phyloP scores from a whole-genome alignment of 2,113 vertebrate species.

The Sinocyclocheilus grahami region DNA sequence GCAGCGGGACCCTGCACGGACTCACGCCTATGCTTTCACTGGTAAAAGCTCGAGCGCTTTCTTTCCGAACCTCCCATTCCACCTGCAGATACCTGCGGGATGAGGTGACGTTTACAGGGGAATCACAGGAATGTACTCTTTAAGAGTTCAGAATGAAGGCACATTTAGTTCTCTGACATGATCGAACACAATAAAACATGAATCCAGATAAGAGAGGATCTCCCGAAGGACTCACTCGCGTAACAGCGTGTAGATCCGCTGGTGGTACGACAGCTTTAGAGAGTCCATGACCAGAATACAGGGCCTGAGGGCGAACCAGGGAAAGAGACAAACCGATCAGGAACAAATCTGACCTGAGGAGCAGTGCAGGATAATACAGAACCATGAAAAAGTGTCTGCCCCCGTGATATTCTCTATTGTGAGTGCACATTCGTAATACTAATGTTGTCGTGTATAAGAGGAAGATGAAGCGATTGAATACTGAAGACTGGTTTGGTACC shows the following conservation, averaged over 20 bases:
- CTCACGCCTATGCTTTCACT: constrained; percentile 75
- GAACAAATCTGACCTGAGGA: no score
- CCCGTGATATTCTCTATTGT: neutral
- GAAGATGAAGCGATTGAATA: neutral
- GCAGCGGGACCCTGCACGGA: constrained; percentile 88
- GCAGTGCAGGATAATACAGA: constrained; percentile 80
- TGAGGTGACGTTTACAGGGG: constrained; percentile 52
- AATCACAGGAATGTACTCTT: neutral
- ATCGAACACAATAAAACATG: neutral
- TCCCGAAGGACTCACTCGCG: constrained; percentile 82
- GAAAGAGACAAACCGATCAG: constrained; percentile 13
- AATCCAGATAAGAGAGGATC: neutral
- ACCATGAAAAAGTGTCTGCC: neutral
- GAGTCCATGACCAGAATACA: constrained; percentile 95
- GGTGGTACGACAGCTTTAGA: constrained; percentile 81
- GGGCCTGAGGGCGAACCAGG: constrained; percentile 72
- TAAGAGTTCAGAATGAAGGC: neutral
- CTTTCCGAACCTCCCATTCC: constrained; percentile 88
- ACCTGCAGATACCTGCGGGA: constrained; percentile 86
- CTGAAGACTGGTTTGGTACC: constrained; percentile 57
- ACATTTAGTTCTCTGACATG: neutral
- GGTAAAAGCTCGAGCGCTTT: constrained; percentile 77
- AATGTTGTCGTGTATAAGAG: neutral
- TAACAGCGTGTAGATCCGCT: constrained; percentile 85
- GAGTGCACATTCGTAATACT: neutral